Base-by-base conservation (phyloP, 1,140 invertebrate genomes). In the Drosophila subobscura region DNA sequence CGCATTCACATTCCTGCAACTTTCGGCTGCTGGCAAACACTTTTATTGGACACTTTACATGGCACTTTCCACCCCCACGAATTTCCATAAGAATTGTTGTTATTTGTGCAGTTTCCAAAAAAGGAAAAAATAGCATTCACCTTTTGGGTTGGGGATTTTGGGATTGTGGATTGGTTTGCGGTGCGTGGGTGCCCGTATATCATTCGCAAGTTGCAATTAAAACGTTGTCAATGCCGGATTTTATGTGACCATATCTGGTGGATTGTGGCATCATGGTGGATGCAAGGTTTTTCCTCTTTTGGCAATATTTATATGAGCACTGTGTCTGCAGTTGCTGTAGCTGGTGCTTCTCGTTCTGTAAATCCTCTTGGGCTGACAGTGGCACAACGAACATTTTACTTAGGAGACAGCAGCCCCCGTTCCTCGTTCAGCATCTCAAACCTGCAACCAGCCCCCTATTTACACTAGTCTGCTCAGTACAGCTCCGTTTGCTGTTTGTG, bases 21-120 rank as follows among this genome's bases (percentile, higher is more conserved):
- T 50, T 40, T 61, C 49, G 54, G 47, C 14, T 41, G 45, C 49
- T 50, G 22, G 57, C 10, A 5, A 14, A 72, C 60, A 84, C 63
- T 60, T 85, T 79, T 85, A 84, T 84, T 84, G 72, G 80, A 84
- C 76, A 76, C 59, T 54, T 77, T 61, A 53, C 59, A 61, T 73
- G 79, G 55, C 61, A 79, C 63, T 37, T 37, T 4, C 10, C 33
- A 40, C 33, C 54, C 44, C 61, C 50, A 63, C 45, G 71, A 55
- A 72, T 68, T 76, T 72, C 54, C 59, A 63, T 65, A 50, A 50
- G 49, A 64, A 72, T 52, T 45, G 58, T 27, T 45, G 58, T 23
- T 20, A n/a, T 63, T 22, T 47, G 68, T 42, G 53, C 42, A 42
- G 50, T 61, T 72, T 20, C 40, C 40, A 20, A 25, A 20, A 44